Base-by-base conservation (phyloP, 2,113 vertebrate species). In the Antennarius striatus region DNA sequence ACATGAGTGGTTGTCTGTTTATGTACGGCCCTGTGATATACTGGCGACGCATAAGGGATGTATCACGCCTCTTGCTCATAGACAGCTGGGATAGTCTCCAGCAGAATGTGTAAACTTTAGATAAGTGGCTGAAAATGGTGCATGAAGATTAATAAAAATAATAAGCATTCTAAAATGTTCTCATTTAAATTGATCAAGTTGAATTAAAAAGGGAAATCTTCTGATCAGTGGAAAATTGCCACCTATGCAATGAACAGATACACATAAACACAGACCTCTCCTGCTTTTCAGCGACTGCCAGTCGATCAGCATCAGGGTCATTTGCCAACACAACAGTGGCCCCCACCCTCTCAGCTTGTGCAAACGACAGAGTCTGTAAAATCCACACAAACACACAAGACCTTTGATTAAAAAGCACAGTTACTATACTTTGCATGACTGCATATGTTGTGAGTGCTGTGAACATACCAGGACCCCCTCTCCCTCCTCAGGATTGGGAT, bases 401-500 rank as follows among this genome's bases (percentile, higher is more conserved):
- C 13, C 10, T 12, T 7, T 29, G 28, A 3, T 50, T 36, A 14
- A 15, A 17, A 42, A 68, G 56, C 14, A 48, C 46, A 3, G 0
- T 5, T 5, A 52, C 11, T 4, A n/a, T 39, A 11, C 12, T 52
- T 4, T 12, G 28, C 2, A 14, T 5, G 46, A 29, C 8, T 10
- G 11, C 14, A 22, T 48, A 3, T 4, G 4, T 0, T 9, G 50
- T 68, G 10, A 58, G 50, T 52, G 15, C 56, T 36, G 13, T 4
- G n/a, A 50, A 36, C 80, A 86, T 93, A 99, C 98, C 95, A 99
- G 88, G 62, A 99, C 98, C 68, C 95, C 96, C 84, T 98, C 92
- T 56, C 98, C 97, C 87, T 99, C 98, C 89, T 99, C 98, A 1
- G 98, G 98, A 80, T 99, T 99, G 1, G 98, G 98, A 79, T 98